Evolutionary conservation across 1,140 invertebrate species (phyloP), one percentile per base, ranked within the genome.

Genomic region (Euglossa dilemma): DNA sequence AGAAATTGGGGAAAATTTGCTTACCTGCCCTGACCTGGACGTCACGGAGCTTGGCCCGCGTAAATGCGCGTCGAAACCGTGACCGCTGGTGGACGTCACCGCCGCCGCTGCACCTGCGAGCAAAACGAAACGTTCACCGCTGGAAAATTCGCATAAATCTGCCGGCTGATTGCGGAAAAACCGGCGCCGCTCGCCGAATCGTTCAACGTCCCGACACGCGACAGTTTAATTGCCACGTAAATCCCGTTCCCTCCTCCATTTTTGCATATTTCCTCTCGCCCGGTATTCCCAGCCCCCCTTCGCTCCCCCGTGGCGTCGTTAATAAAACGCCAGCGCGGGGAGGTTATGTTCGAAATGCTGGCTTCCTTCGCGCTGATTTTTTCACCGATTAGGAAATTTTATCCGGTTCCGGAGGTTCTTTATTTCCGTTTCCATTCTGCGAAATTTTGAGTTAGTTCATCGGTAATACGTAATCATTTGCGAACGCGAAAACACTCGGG

Each of bases 21-120:
- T 96, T 91, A 98, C 97, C 97, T 91, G 97, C 97, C 93, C 97
- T 95, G 79, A 98, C 96, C 94, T 97, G 96, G 16, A 98, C 97
- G 91, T 97, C 97, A 83, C 95, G 91, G 97, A 97, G 73, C 96
- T 95, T 20, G 97, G 97, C 9, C 97, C 97, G 67, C 96, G 95
- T 69, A 96, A 91, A 92, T 96, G 96, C 52, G 95, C 95, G 90
- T 96, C 95, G 87, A 95, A 95, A 25, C 92, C 91, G 81, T 93
- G 92, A 20, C 91, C 90, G 85, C 85, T 86, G 23, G 90, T 88
- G 52, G 91, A 91, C 61, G 85, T 92, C 69, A 92, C 91, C 70
- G 88, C 90, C 57, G 90, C 90, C 78, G 87, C 89, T 89, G 87
- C 91, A 91, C 91, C 92, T 92, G 87, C 66, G 84, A 87, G 85